A percentile compares a stretch with the other conserved stretches of the same genome.
Conservation (phyloP, 2,888 invertebrate species). For the Epinotia bilunana region DNA sequence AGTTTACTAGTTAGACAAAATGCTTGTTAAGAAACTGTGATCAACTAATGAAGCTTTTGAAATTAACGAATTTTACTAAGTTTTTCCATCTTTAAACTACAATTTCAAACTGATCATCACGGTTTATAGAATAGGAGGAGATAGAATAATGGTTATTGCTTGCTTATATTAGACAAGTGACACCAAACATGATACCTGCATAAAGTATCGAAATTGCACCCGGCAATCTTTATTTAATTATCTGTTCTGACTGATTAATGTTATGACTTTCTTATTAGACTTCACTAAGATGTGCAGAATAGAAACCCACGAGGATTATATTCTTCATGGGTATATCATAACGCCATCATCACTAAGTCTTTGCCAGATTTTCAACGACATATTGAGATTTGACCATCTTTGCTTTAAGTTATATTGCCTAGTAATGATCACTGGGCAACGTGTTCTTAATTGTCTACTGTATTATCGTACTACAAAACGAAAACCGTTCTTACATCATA, state of each 20-base stretch:
- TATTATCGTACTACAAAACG: constrained; percentile 12
- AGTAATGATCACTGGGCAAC: background rate
- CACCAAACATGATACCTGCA: background rate
- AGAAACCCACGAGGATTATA: background rate
- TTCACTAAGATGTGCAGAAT: constrained; percentile 5
- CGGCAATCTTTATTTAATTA: background rate
- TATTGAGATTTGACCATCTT: too few relatives aligned
- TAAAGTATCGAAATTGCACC: background rate
- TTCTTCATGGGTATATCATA: background rate
- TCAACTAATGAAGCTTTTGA: background rate
- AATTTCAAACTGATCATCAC: background rate
- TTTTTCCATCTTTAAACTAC: background rate
- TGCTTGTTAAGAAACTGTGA: background rate
- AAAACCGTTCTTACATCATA: constrained; percentile 4
- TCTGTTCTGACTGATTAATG: background rate
- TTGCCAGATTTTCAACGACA: too few relatives aligned
- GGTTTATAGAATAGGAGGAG: background rate
- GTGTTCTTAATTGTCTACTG: background rate
- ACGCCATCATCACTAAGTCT: too few relatives aligned
- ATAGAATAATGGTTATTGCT: background rate
- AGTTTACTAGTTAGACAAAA: background rate
- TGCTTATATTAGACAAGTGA: background rate
- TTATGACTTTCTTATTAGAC: constrained; percentile 13
- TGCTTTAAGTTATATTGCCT: background rate
- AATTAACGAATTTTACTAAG: constrained; percentile 4